Evolutionary conservation across 1,140 invertebrate species (phyloP), one percentile per base, ranked within the genome.

Genomic region (Phenacoccus solenopsis): DNA sequence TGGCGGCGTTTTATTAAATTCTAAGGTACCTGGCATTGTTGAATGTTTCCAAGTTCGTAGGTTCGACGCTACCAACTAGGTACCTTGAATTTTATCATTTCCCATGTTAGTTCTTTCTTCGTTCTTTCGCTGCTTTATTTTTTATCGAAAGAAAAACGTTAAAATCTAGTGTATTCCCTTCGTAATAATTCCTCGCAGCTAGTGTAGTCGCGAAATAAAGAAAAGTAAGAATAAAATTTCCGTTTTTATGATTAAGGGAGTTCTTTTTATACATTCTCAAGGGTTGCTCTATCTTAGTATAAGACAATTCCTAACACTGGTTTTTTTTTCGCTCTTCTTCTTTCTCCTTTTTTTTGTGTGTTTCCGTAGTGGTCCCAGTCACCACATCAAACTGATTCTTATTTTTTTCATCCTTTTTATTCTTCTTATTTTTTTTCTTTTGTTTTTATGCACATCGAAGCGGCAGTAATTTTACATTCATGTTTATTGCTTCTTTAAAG

Each of bases 401-500:
- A 64, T 64, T 64, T 64, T 64, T 25, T 64, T 16, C 25, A 25
- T 20, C 25, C 25, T 25, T 64, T 27, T 64, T 64, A 9, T 59
- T 59, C 56, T 7, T 59, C 56, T 59, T 9, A 38, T 38, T 38
- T 38, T 38, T 38, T 38, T 24, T 64, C 59, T 64, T 64, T 64
- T 64, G 59, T 64, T 64, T 64, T 64, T 64, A 24, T 64, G 21
- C 59, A 64, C 59, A 64, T 64, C 25, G 59, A 64, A 64, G 25
- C 59, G 59, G 59, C 59, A 64, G 59, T 64, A 64, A 64, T 64
- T 64, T 64, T 64, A 64, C 59, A 64, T 64, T 64, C 25, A 64
- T 64, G 59, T 64, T 64, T 64, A 64, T 64, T 64, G 59, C 59
- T 64, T 64, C 59, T 64, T 64, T 64, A 64, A 64, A 64, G 59